Base-by-base conservation (phyloP, 2,797 vertebrate genomes). In the Alfaro cultratus region DNA sequence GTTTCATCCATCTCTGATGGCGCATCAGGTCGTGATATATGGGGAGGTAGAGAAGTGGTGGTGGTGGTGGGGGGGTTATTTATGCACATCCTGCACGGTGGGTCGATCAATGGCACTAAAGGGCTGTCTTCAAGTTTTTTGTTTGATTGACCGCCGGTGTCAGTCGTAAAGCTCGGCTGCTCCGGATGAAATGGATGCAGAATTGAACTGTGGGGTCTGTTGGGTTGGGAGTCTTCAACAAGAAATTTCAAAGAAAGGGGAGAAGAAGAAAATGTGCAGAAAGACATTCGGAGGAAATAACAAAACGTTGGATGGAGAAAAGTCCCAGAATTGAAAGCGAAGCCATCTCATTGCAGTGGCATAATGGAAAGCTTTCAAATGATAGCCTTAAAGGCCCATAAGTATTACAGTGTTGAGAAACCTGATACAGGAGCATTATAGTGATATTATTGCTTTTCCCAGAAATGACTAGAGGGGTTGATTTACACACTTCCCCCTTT, bases 1-100 rank as follows among this genome's bases (percentile, higher is more conserved):
- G 85, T 85, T 89, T 87, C 81, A 91, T 89, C 91, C 86, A 93
- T 94, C 92, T 85, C 87, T 88, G 87, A 92, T 92, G 85, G 88
- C 84, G 84, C 71, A 62, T 85, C 91, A 87, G 76, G 55, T 71
- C 12, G 80, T 92, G 92, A 93, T 89, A 79, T 87, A 93, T 88
- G 77, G 80, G 67, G 77, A 67, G 75, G n/a, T 0, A 51, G 7
- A 23, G 49, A 23, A 51, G 49, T 51, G 49, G 49, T 21, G 5
- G 47, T 87, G 76, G 80, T 34, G 60, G 74, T 74, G 79, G 67
- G 74, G 74, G 72, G 29, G 46, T 71, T 73, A 85, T 87, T 85
- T 88, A 90, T 93, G 90, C 90, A 88, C 88, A 91, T 83, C 88
- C 86, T 76, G 86, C 90, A 91, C 82, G 83, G 84, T 76, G 73